Base-by-base conservation (phyloP, 2,113 vertebrate species). In the Axis porcinus region DNA sequence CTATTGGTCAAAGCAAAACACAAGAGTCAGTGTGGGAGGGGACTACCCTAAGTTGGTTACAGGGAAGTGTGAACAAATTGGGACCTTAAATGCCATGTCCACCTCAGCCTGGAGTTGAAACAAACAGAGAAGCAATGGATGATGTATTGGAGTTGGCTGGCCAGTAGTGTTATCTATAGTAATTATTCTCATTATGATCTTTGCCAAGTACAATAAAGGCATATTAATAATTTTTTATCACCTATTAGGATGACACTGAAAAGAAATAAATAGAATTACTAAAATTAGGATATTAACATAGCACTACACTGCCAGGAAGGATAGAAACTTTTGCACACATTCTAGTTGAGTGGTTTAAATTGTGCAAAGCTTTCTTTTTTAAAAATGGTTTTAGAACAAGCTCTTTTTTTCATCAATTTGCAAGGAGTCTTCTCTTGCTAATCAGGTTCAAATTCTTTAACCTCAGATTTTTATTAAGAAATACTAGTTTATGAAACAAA, bases 221-320 rank as follows among this genome's bases (percentile, higher is more conserved):
- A 52, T 13, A 21, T 55, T 92, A 84, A 94, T 55, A 91, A 85
- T 27, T 86, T 91, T 52, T 94, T 94, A 84, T 95, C 58, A 47
- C 47, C 83, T 85, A 74, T 64, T 88, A 83, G 89, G 36, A 96
- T 55, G 55, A 89, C 21, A 55, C 90, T 83, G 13, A 60, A 94
- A 94, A 93, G 17, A 86, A 57, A 91, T 54, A 67, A 81, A 47
- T 76, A 90, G 81, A 81, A 57, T 98, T 95, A 81, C 14, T 85
- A 91, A 91, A 88, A 89, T 96, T 89, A 64, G 55, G 15, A 74
- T 96, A 67, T 91, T 91, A 93, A 60, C 50, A 84, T 54, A 84
- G 13, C 64, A 91, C 16, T 89, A 50, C 28, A 91, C 21, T 93
- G 60, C 23, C 57, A 84, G 55, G 43, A 96, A 89, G 60, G 83